Conservation (phyloP, 2,888 invertebrate genomes). For the Schrankia costaestrigalis region DNA sequence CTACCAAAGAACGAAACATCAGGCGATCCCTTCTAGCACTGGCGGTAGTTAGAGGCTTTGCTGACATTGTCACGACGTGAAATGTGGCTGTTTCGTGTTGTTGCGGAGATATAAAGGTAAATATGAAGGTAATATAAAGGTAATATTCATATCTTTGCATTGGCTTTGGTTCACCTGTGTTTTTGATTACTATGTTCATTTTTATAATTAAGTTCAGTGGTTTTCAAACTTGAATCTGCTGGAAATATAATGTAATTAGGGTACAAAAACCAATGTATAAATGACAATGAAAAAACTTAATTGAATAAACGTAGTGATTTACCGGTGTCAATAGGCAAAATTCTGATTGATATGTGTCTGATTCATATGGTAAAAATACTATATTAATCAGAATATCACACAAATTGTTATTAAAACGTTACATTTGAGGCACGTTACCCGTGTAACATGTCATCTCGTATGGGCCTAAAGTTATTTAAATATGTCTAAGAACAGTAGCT, state of each 20-base stretch:
- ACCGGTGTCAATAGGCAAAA: neutral
- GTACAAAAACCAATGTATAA: slow-evolving; percentile 1
- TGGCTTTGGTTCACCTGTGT: slow-evolving; percentile 1
- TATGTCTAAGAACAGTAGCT: slow-evolving; percentile 1
- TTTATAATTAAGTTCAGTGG: too few relatives aligned
- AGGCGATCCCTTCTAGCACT: slow-evolving; percentile 1
- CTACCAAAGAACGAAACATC: slow-evolving; percentile 1
- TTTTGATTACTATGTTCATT: too few relatives aligned
- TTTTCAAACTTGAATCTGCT: too few relatives aligned
- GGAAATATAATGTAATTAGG: too few relatives aligned
- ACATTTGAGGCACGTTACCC: slow-evolving; percentile 1
- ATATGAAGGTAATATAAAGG: slow-evolving; percentile 1
- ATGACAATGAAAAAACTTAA: slow-evolving; percentile 1
- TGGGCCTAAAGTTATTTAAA: slow-evolving; percentile 2
- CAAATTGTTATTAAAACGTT: slow-evolving; percentile 1
- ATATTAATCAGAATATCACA: slow-evolving; percentile 2
- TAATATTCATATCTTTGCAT: too few relatives aligned
- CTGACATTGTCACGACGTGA: slow-evolving; percentile 1
- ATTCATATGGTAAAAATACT: too few relatives aligned
- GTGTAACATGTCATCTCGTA: slow-evolving; percentile 1
- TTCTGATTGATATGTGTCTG: slow-evolving; percentile 1
- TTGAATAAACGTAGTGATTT: neutral
- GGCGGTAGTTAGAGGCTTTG: slow-evolving; percentile 1
- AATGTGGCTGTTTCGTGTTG: slow-evolving; percentile 1
- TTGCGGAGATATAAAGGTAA: slow-evolving; percentile 3